Conservation (phyloP, 92 coral and sea anemone species). For the Paragorgia papillata region DNA sequence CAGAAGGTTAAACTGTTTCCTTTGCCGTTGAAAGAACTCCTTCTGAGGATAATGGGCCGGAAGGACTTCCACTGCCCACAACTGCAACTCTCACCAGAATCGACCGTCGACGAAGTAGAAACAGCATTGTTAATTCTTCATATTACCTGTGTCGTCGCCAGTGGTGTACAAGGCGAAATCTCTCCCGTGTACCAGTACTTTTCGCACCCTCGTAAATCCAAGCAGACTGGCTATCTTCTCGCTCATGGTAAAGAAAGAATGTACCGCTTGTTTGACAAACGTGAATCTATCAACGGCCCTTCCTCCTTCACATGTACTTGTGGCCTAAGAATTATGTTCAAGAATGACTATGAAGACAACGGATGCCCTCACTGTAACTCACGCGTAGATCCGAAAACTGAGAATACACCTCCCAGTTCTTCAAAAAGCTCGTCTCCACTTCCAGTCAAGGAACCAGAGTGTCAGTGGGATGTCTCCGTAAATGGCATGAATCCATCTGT, state of each 20-base stretch:
- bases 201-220: constrained; percentile 15
- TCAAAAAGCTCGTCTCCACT: background rate
- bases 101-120: constrained; percentile 65
- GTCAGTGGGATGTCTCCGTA: constrained; percentile 34
- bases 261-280: constrained; percentile 10
- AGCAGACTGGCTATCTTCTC: background rate
- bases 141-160: constrained; percentile 59
- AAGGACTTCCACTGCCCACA: constrained; percentile 61
- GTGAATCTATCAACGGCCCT: background rate
- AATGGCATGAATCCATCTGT: constrained; percentile 62
- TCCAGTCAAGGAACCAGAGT: background rate
- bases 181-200: constrained; percentile 24
- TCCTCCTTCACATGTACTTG: constrained; percentile 25
- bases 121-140: constrained; percentile 71
- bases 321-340: constrained; percentile 6
- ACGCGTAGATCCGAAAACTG: background rate
- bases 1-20: constrained; percentile 37
- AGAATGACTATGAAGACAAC: background rate
- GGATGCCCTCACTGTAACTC: background rate
- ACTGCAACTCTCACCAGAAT: constrained; percentile 68
- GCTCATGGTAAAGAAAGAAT: constrained; percentile 2
- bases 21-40: constrained; percentile 58
- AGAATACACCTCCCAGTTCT: background rate
- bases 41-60: constrained; percentile 59
- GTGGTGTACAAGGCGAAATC: constrained; percentile 37